Percentiles rank a stretch among this genome's conserved stretches.
These are phyloP conservation scores for Rhopalosiphum nymphaeae DNA, from an alignment of 2,888 invertebrate genomes.

Conservation along the genomic window DNA sequence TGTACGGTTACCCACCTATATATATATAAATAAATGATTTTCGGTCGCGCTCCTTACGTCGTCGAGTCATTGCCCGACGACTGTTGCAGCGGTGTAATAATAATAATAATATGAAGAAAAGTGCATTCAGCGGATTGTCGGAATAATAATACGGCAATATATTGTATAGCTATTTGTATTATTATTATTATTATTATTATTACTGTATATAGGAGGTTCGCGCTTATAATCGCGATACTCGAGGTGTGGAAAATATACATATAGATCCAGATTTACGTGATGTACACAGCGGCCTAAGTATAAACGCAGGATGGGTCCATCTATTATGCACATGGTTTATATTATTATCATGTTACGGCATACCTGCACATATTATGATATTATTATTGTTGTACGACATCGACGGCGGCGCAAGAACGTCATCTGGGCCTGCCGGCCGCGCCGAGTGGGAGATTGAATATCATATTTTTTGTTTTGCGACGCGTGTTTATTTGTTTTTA, in stretches of 20 bases:
- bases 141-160: not conserved
- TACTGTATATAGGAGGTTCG: not conserved
- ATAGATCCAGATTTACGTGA: not conserved
- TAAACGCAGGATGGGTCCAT: not conserved
- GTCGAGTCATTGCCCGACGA: slow-evolving; percentile 9
- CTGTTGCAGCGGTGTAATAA: not conserved
- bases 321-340: not conserved
- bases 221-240: not conserved
- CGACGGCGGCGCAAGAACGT: not conserved
- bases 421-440: not conserved
- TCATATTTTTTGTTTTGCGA: not conserved
- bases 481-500: not conserved
- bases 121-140: not conserved
- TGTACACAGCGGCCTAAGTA: not conserved
- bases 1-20: not conserved
- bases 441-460: slow-evolving; percentile 1
- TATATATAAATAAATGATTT: not conserved
- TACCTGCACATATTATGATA: not conserved
- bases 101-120: not conserved
- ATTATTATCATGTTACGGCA: not conserved
- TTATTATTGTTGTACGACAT: not conserved
- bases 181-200: not conserved
- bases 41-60: slow-evolving; percentile 1
- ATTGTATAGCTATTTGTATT: not conserved
- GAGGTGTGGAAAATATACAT: not conserved